A percentile compares a stretch with the other conserved stretches of the same genome.
Conservation (phyloP, 2,888 invertebrate species). For the Cremastinae sp. region DNA sequence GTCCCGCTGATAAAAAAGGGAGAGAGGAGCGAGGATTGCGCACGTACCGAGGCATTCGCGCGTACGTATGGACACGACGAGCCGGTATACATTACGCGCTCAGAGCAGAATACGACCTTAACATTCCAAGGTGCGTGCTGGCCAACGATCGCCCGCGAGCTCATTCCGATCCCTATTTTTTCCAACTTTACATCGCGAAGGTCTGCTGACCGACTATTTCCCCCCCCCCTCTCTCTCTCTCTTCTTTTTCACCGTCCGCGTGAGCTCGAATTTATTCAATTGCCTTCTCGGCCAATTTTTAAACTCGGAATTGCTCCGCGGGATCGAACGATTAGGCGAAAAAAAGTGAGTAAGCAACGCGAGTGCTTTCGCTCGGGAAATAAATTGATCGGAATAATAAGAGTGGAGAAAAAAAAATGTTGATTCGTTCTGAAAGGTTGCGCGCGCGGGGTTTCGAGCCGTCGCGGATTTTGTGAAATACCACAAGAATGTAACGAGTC, state of each 20-base stretch:
- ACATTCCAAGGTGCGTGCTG: conserved; percentile 56
- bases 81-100: conserved; percentile 23
- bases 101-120: conserved; percentile 45
- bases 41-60: too few species aligned
- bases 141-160: conserved; percentile 43
- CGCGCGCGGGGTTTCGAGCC: not conserved
- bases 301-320: too few species aligned
- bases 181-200: conserved; percentile 26
- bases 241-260: too few species aligned
- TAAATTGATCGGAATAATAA: too few species aligned
- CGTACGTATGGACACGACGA: not conserved
- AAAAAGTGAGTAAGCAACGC: too few species aligned
- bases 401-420: not conserved
- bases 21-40: too few species aligned
- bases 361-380: too few species aligned
- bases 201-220: conserved; percentile 17
- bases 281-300: too few species aligned
- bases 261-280: too few species aligned
- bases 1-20: too few species aligned
- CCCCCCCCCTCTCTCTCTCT: not conserved
- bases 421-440: not conserved
- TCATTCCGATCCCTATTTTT: conserved; percentile 40
- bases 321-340: too few species aligned
- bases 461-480: conserved; percentile 8
- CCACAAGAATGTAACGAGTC: conserved; percentile 4